Evolutionary conservation across 2,113 vertebrate genomes (phyloP), one percentile per base, ranked within the genome.

Genomic region (Neotragus moschatus): DNA sequence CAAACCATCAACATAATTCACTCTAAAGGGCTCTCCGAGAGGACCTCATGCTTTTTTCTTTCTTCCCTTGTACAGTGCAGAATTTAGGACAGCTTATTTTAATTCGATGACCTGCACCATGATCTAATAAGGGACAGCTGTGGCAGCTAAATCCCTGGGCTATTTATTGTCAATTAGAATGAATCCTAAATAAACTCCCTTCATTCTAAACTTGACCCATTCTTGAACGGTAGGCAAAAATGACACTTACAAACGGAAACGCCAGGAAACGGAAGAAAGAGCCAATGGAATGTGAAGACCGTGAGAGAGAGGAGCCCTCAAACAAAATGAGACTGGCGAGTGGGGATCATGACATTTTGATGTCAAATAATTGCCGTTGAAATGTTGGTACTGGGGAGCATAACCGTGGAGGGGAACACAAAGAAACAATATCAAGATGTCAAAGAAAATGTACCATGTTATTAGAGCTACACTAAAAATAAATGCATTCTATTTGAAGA

Each of bases 81-180:
- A 98, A 98, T 99, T 99, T 99, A 99, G 98, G 98, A 98, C 98
- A 97, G 98, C 98, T 99, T 99, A 98, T 98, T 98, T 98, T 99
- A 98, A 98, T 97, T 98, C 98, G 98, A 98, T 99, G 98, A 99
- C 98, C 98, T 98, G 98, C 98, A 98, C 98, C 98, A 97, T 98
- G 98, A 99, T 98, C 98, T 99, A 99, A 99, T 98, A 98, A 97
- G 96, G 97, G 97, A 97, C 98, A 98, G 98, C 98, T 98, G 98
- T 97, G 97, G 93, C 97, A 98, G 98, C 93, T 98, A 97, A 98
- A 97, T 98, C 98, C 98, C 96, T 96, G 63, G 97, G 98, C 98
- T 98, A 98, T 98, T 98, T 99, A 98, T 98, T 98, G 98, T 98
- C 98, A 99, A 98, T 99, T 99, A 99, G 97, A 97, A 99, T 98